Base-by-base conservation (phyloP, 2,797 vertebrate species). In the Manis javanica region DNA sequence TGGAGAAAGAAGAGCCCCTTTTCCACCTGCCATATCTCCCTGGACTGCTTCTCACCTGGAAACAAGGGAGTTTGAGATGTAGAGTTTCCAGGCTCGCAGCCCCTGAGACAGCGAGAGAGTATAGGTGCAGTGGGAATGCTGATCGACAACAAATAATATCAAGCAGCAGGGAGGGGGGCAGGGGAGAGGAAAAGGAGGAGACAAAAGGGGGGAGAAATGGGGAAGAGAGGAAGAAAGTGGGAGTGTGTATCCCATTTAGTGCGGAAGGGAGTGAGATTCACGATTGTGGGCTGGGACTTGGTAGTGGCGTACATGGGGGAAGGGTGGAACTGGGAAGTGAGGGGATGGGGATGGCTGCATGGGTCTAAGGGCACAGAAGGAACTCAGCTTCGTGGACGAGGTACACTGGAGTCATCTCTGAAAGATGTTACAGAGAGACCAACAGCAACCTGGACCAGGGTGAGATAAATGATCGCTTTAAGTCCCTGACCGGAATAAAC, bases 261-360 rank as follows among this genome's bases (percentile, higher is more conserved):
- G 19, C n/a, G 64, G 57, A 78, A 21, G 34, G 57, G 9, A 34
- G 69, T 12, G n/a, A 42, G 29, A n/a, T 74, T 53, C n/a, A n/a
- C 2, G 11, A 16, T n/a, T 16, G 4, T 6, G 31, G 53, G 29
- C 13, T 5, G 51, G 87, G 46, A 39, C 49, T 1, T 26, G 14
- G 49, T 31, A 23, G 39, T 14, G 16, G 63, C 8, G 1, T 42
- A 37, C 55, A 8, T 16, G 1, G 6, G 5, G 16, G 19, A 12
- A 7, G 15, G 5, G 0, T 2, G 15, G 42, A 3, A 1, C 3
- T 1, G 0, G 34, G 6, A 19, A 66, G 29, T 16, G 13, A 55
- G 66, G 2, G 21, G 49, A 23, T 5, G 66, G 2, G 21, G 49
- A 23, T 5, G 29, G 14, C 2, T 4, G 18, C 34, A 19, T 23